Evolutionary conservation across 1,140 invertebrate species (phyloP).

Genomic region (Halictus rubicundus): DNA sequence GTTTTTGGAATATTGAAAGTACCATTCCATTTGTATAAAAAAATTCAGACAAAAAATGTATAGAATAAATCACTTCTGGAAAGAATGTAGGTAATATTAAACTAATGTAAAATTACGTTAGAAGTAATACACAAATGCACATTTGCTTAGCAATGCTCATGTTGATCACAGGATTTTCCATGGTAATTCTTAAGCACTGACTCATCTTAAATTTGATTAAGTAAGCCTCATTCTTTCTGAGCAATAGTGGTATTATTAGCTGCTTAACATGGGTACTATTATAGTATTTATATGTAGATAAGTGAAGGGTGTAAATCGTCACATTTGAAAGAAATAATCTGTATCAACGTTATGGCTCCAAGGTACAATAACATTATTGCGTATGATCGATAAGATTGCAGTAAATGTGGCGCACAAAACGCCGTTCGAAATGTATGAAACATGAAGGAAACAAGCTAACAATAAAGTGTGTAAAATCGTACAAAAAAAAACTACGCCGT

Average conservation of each 20-base stretch:
- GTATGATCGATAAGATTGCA: neutral
- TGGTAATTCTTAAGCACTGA: constrained; percentile 31
- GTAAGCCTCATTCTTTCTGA: constrained; percentile 32
- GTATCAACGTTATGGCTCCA: neutral
- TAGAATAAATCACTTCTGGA: no score
- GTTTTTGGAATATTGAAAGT: no score
- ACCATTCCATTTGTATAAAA: no score
- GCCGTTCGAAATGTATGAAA: neutral
- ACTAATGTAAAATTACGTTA: neutral
- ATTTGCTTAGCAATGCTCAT: neutral
- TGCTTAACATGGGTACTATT: neutral
- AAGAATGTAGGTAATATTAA: neutral
- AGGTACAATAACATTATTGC: constrained; percentile 18
- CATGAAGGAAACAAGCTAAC: neutral
- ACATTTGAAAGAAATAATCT: neutral
- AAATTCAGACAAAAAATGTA: no score
- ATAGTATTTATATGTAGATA: no score
- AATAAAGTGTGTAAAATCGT: neutral
- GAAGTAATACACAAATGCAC: no score
- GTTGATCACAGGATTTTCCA: neutral
- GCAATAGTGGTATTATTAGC: constrained; percentile 21
- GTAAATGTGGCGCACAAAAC: neutral
- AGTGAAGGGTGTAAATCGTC: neutral
- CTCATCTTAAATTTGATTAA: constrained; percentile 44
- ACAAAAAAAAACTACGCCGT: neutral